Evolutionary conservation across 2,888 invertebrate genomes (phyloP).

Genomic region (Drosophila niveifrons): DNA sequence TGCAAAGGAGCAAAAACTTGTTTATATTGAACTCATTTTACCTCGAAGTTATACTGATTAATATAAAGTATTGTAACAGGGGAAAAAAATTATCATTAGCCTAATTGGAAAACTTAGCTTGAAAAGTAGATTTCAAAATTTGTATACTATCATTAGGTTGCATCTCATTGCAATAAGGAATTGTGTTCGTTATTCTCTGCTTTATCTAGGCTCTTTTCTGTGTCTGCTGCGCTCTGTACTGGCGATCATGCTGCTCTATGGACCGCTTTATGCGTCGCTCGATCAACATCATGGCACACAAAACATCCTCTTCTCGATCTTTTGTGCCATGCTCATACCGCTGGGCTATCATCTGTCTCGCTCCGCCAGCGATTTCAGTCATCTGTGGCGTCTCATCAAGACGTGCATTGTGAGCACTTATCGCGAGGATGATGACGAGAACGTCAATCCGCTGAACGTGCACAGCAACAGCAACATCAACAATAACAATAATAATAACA

Average conservation of each 20-base stretch:
- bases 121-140: too few species aligned
- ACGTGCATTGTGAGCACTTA: slow-evolving; percentile 90
- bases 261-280: slow-evolving; percentile 94
- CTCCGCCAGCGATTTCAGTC: slow-evolving; percentile 95
- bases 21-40: background rate
- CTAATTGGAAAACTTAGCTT: too few species aligned
- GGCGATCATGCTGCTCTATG: slow-evolving; percentile 92
- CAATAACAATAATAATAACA: slow-evolving; percentile 22
- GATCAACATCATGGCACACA: slow-evolving; percentile 94
- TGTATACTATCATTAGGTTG: too few species aligned
- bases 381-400: slow-evolving; percentile 95
- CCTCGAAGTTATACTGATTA: background rate
- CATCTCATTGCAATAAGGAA: too few species aligned
- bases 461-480: slow-evolving; percentile 51
- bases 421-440: slow-evolving; percentile 89
- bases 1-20: background rate
- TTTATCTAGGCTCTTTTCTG: slow-evolving; percentile 88
- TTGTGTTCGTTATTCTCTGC: too few species aligned
- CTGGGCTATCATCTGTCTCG: slow-evolving; percentile 97
- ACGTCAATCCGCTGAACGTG: slow-evolving; percentile 11
- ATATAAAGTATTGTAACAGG: too few species aligned
- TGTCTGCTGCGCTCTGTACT: slow-evolving; percentile 92
- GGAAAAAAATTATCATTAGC: too few species aligned
- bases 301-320: slow-evolving; percentile 97
- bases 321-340: slow-evolving; percentile 95